Conservation (phyloP, 2,113 vertebrate species). For the Mugil cephalus region DNA sequence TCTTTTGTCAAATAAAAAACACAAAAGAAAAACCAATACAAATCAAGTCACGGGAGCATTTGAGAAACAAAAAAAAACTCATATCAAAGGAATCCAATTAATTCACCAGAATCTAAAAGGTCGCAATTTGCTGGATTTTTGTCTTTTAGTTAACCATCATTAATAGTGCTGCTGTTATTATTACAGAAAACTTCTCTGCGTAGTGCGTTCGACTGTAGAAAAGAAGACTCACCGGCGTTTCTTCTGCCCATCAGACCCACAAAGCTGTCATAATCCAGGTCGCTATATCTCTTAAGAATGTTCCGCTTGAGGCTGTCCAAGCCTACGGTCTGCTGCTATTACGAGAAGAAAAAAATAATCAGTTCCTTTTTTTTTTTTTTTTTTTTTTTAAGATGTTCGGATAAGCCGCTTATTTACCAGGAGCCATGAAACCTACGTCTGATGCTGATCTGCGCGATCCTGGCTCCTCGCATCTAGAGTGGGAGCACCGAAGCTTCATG, state of each 20-base stretch:
- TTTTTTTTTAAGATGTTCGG: not conserved
- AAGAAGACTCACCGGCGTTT: conserved; percentile 81
- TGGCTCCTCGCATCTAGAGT: conserved; percentile 81
- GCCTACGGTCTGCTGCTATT: conserved; percentile 71
- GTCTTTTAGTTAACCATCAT: not conserved
- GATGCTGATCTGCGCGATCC: conserved; percentile 69
- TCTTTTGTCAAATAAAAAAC: conserved; percentile 49
- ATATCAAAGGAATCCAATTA: too few relatives aligned
- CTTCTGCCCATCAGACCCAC: conserved; percentile 89
- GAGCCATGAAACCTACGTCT: conserved; percentile 68
- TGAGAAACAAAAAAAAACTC: not conserved
- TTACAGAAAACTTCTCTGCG: not conserved
- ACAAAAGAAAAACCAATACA: not conserved
- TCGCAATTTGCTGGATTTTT: too few relatives aligned
- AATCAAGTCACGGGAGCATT: not conserved
- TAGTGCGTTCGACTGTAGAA: not conserved
- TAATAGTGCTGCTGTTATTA: not conserved
- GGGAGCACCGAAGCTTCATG: conserved; percentile 77
- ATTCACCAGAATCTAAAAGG: too few relatives aligned
- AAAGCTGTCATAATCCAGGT: conserved; percentile 89
- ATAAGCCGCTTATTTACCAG: not conserved
- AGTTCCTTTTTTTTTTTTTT: not conserved
- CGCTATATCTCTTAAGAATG: conserved; percentile 84
- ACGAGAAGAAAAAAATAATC: not conserved
- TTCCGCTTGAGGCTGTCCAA: conserved; percentile 81